These are phyloP conservation scores for Ranitomeya imitator DNA, from an alignment of 2,113 vertebrate species.

Conservation along the genomic window DNA sequence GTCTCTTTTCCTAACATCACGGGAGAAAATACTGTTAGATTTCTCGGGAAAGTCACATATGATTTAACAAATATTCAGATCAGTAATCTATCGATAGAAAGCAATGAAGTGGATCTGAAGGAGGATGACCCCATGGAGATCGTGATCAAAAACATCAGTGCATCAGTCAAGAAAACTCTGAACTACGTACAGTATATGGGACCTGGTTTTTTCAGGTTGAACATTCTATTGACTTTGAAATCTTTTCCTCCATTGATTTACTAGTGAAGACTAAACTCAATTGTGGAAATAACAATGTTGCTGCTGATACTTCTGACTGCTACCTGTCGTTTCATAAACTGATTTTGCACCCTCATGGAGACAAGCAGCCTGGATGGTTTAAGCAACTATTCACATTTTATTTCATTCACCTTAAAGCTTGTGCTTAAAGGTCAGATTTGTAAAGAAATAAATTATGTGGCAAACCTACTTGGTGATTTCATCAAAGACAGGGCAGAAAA, in stretches of 20 bases:
- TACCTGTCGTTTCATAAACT: conserved; percentile 82
- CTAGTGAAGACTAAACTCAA: conserved; percentile 77
- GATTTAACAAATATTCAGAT: conserved; percentile 80
- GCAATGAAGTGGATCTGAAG: conserved; percentile 75
- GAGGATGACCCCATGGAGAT: conserved; percentile 71
- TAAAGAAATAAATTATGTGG: conserved; percentile 82
- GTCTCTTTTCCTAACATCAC: conserved; percentile 80
- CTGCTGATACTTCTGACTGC: conserved; percentile 77
- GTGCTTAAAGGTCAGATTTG: too few relatives aligned
- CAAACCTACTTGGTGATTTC: conserved; percentile 79
- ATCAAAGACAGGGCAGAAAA: conserved; percentile 78
- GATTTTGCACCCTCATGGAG: conserved; percentile 76
- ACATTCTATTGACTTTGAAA: conserved; percentile 81
- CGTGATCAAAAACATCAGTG: conserved; percentile 75
- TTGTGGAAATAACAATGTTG: conserved; percentile 76
- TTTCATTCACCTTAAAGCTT: too few relatives aligned
- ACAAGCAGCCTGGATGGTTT: too few relatives aligned
- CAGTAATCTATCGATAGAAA: conserved; percentile 77
- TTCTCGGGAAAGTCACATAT: conserved; percentile 74
- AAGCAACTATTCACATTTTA: too few relatives aligned
- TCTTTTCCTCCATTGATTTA: conserved; percentile 81
- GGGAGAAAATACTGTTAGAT: conserved; percentile 71
- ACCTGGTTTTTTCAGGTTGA: conserved; percentile 72
- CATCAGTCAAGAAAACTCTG: conserved; percentile 78
- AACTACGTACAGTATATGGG: conserved; percentile 73